phyloP scores from a whole-genome alignment of 2,888 invertebrate genomes.

The Lampropteryx suffumata region DNA sequence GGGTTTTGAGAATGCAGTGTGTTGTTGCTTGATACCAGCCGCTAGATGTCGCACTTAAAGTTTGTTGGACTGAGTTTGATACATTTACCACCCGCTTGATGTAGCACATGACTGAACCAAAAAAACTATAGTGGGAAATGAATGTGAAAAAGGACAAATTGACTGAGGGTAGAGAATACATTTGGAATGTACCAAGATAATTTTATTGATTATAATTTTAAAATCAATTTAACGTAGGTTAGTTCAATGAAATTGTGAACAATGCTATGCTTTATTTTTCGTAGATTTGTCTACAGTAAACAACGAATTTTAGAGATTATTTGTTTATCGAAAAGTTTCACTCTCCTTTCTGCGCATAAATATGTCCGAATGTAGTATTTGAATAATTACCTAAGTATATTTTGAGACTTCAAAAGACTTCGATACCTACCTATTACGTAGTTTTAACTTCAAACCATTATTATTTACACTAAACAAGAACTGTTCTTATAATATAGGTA shows the following conservation, averaged over 20 bases:
- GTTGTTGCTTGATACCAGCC: background rate
- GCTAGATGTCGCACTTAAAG: conserved; percentile 6
- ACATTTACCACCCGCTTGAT: conserved; percentile 6
- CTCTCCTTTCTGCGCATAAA: background rate
- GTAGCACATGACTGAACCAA: background rate
- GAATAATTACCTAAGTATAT: background rate
- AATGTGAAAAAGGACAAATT: background rate
- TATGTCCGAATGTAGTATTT: too few species aligned
- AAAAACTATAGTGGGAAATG: background rate
- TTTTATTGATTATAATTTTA: conserved; percentile 4
- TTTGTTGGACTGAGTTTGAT: background rate
- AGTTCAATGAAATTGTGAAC: conserved; percentile 6
- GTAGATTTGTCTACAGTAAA: background rate
- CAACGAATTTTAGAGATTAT: conserved; percentile 6
- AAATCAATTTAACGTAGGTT: conserved; percentile 10
- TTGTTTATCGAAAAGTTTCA: background rate
- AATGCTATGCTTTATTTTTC: background rate
- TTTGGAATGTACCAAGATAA: conserved; percentile 1
- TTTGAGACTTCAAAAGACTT: background rate
- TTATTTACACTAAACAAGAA: conserved; percentile 5
- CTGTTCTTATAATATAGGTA: too few species aligned
- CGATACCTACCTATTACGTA: too few species aligned
- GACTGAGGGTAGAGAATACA: conserved; percentile 12
- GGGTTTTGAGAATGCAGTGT: background rate
- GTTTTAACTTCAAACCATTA: background rate